Evolutionary conservation across 2,888 invertebrate species (phyloP).

Genomic region (Caenorhabditis japonica): DNA sequence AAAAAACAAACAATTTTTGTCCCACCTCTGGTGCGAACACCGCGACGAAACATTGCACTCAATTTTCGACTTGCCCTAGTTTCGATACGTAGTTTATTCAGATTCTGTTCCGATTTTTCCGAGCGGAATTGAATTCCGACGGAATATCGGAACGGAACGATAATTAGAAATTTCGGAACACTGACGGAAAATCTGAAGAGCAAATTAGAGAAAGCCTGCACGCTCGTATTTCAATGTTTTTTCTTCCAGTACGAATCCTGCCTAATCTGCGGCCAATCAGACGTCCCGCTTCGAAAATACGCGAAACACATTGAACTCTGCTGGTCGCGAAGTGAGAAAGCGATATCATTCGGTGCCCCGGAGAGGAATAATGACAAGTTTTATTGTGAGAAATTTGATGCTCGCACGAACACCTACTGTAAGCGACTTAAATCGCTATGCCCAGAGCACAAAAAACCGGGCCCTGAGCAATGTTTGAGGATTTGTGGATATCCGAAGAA

Average conservation of each 20-base stretch:
- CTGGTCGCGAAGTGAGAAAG: slow-evolving; percentile 67
- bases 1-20: no score
- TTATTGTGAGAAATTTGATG: slow-evolving; percentile 96
- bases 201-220: no score
- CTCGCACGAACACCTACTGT: slow-evolving; percentile 87
- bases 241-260: slow-evolving; percentile 36
- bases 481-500: slow-evolving; percentile 60
- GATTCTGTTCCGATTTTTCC: no score
- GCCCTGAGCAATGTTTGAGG: slow-evolving; percentile 18
- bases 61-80: no score
- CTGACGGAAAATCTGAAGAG: no score
- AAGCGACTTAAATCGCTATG: slow-evolving; percentile 94
- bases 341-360: slow-evolving; percentile 64
- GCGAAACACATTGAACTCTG: slow-evolving; percentile 69
- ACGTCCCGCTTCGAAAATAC: slow-evolving; percentile 28
- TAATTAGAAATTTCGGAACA: no score
- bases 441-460: slow-evolving; percentile 85
- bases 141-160: no score
- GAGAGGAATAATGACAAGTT: slow-evolving; percentile 81
- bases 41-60: no score
- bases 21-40: no score
- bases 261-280: slow-evolving; percentile 28
- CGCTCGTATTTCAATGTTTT: no score
- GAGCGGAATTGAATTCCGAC: no score
- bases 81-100: no score